Conservation (phyloP, 1,140 invertebrate genomes). For the Caenorhabditis elegans region WBcel235 BX284604.4:9563501-9564000, state of each 20-base stretch:
- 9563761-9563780: not conserved
- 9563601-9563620: slow-evolving; percentile 24
- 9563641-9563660: slow-evolving; percentile 31
- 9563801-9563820: slow-evolving; percentile 44
- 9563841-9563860: slow-evolving; percentile 40
- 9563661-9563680: slow-evolving; percentile 12
- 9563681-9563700: slow-evolving; percentile 4
- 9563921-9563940: slow-evolving; percentile 44
- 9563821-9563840: slow-evolving; percentile 42
- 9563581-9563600: slow-evolving; percentile 43
- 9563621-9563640: slow-evolving; percentile 28
- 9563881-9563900: slow-evolving; percentile 44
- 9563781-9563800: slow-evolving; percentile 45
- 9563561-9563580: slow-evolving; percentile 40
- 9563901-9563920: slow-evolving; percentile 42
- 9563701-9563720: slow-evolving; percentile 35
- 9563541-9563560: slow-evolving; percentile 26
- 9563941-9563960: slow-evolving; percentile 44
- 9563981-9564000: slow-evolving; percentile 33
- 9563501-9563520: slow-evolving; percentile 24
- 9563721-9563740: slow-evolving; percentile 35
- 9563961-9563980: slow-evolving; percentile 42
- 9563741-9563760: slow-evolving; percentile 23
- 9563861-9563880: slow-evolving; percentile 46
- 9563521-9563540: slow-evolving; percentile 42